Conservation (phyloP, 2,797 vertebrate genomes). For the Pangasius sanitwongsei region DNA sequence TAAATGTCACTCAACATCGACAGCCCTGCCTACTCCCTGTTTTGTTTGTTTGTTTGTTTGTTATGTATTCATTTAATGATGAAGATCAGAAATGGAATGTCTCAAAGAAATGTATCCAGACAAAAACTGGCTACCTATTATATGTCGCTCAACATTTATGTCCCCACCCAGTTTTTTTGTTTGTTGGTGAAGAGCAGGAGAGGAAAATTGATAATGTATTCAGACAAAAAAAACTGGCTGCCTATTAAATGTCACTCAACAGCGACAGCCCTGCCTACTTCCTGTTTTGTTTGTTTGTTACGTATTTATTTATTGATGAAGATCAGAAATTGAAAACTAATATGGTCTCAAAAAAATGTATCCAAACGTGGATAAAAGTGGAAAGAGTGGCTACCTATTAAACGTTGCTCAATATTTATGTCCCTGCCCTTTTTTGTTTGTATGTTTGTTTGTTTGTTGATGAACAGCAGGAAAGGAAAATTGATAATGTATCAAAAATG, state of each 20-base stretch:
- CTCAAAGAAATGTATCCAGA: no score
- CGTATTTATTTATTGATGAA: background rate
- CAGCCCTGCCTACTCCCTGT: background rate
- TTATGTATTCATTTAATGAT: background rate
- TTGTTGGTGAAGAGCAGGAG: background rate
- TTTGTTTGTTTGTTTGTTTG: background rate
- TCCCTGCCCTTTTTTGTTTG: background rate
- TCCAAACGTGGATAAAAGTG: no score
- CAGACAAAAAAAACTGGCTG: background rate
- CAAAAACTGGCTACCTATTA: background rate
- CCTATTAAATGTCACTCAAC: background rate
- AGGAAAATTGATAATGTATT: no score
- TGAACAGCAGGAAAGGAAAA: conserved; percentile 54
- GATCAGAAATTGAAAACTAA: conserved; percentile 57
- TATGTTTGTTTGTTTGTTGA: conserved; percentile 14
- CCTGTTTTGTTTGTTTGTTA: background rate
- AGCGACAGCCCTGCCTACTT: background rate
- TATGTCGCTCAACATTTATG: background rate
- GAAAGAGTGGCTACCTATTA: background rate
- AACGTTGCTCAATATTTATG: background rate
- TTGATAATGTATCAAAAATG: background rate
- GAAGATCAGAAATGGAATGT: conserved; percentile 60
- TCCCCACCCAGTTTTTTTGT: background rate
- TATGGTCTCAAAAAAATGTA: background rate
- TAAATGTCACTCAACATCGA: background rate